Conservation (phyloP, 2,797 vertebrate species). For the Acanthurus tractus region DNA sequence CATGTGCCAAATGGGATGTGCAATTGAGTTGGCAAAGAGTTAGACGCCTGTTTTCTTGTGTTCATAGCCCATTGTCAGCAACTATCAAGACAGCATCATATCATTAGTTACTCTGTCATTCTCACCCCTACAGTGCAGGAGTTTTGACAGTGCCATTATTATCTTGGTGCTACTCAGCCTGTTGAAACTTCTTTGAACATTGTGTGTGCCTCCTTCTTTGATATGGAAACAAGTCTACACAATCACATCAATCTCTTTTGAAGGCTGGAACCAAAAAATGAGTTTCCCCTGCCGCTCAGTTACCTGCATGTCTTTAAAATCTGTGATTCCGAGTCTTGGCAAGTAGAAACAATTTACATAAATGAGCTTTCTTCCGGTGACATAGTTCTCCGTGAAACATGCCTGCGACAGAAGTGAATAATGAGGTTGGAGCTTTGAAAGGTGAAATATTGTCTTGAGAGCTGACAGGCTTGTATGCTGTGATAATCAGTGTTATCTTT, state of each 20-base stretch:
- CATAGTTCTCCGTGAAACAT: conserved; percentile 90
- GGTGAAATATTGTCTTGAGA: neutral
- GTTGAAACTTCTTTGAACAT: conserved; percentile 20
- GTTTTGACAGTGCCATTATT: conserved; percentile 15
- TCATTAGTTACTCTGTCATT: no score
- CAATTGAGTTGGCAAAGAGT: conserved; percentile 13
- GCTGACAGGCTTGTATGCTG: neutral
- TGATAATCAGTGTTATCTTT: neutral
- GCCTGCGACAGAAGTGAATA: conserved; percentile 76
- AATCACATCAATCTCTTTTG: conserved; percentile 20
- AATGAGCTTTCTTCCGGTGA: conserved; percentile 92
- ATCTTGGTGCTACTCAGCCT: conserved; percentile 14
- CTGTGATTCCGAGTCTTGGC: conserved; percentile 90
- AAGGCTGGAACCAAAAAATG: neutral
- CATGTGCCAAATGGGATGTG: conserved; percentile 36
- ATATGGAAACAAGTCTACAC: conserved; percentile 34
- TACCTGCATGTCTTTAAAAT: conserved; percentile 93
- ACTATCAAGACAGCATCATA: no score
- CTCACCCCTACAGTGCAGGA: neutral
- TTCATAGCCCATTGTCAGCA: conserved; percentile 12
- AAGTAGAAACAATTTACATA: conserved; percentile 86
- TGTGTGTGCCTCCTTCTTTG: conserved; percentile 28
- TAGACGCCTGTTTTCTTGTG: conserved; percentile 14
- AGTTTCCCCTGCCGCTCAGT: conserved; percentile 36
- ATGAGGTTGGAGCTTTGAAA: conserved; percentile 15